Evolutionary conservation across 2,797 vertebrate genomes (phyloP).

Genomic region (Danio tinwini): DNA sequence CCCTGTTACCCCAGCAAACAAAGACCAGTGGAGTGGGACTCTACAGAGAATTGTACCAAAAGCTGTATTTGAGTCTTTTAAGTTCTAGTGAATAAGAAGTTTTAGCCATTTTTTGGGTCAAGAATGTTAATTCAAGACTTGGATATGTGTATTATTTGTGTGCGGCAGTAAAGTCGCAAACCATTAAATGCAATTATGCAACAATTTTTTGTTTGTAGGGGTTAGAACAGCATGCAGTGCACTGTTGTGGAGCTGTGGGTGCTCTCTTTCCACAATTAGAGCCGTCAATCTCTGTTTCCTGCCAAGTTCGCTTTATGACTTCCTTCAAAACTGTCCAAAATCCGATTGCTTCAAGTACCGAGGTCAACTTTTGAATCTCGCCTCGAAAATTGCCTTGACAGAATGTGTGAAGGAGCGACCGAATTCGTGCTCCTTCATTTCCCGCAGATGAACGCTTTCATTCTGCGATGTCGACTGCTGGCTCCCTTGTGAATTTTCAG

Average conservation of each 20-base stretch:
- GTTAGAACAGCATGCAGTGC: neutral
- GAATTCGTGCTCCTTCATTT: slow-evolving; percentile 52
- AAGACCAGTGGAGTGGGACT: neutral
- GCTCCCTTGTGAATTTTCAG: slow-evolving; percentile 32
- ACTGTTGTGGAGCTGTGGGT: neutral
- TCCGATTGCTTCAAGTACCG: neutral
- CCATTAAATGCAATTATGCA: slow-evolving; percentile 12
- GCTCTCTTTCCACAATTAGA: slow-evolving; percentile 30
- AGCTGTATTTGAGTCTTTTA: neutral
- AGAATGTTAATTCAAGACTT: slow-evolving; percentile 1
- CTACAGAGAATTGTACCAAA: neutral
- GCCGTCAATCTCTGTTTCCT: slow-evolving; percentile 26
- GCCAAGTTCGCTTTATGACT: neutral
- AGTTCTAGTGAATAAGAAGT: neutral
- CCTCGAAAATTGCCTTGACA: slow-evolving; percentile 53
- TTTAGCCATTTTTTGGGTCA: neutral
- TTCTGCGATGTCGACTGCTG: neutral
- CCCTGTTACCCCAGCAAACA: neutral
- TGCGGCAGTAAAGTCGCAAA: slow-evolving; percentile 2
- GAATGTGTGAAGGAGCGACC: slow-evolving; percentile 44
- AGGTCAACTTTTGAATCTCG: slow-evolving; percentile 31
- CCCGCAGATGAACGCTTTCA: neutral
- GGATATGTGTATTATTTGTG: slow-evolving; percentile 1
- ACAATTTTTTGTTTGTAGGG: neutral
- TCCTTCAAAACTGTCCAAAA: slow-evolving; percentile 21